Evolutionary conservation across 2,797 vertebrate genomes (phyloP), one percentile per base, ranked within the genome.

Genomic region (Malacoctenus gilli): DNA sequence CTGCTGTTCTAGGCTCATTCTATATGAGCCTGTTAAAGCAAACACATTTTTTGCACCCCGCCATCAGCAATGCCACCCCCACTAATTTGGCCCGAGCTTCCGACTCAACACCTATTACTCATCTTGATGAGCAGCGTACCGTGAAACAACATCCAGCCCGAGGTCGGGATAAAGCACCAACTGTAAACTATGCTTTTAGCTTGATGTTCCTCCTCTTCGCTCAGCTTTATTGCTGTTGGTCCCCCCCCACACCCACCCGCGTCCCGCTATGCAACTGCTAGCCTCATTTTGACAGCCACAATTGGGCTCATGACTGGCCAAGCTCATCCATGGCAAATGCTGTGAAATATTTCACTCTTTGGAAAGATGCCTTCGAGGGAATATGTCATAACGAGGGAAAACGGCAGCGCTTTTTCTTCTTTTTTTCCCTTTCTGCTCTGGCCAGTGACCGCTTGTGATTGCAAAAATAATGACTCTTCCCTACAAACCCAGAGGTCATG

Each of bases 91-190:
- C 38, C 9, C 32, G 30, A 13, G 42, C 52, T 55, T 66, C 46
- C 11, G 4, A 59, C 50, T 55, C 72, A 42, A 48, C 57, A 62
- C 14, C 25, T 50, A 56, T 50, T 60, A 51, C 13, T 72, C 50
- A 66, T 66, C 37, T 44, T 68, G 51, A 71, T 66, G 37, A 68
- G 55, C 66, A 30, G 52, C 16, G 5, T 52, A 39, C 44, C 59
- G 44, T 56, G 46, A 66, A 67, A 59, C 42, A 37, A 39, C 37
- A 25, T 52, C 40, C 21, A 56, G 31, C 41, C 40, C 18, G 13
- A 38, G 46, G 59, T 34, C 38, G 13, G 30, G 31, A 44, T 20
- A 28, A 50, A 59, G 32, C 59, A 41, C 14, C 37, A 51, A 41
- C 25, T 13, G 2, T 57, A 61, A 60, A 70, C 28, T 42, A 22